Percentiles rank a stretch among this genome's conserved stretches.
These are phyloP conservation scores for Heliocidaris erythrogramma DNA, from an alignment of 35 echinoderm and acorn worm genomes.

Conservation along the genomic window DNA sequence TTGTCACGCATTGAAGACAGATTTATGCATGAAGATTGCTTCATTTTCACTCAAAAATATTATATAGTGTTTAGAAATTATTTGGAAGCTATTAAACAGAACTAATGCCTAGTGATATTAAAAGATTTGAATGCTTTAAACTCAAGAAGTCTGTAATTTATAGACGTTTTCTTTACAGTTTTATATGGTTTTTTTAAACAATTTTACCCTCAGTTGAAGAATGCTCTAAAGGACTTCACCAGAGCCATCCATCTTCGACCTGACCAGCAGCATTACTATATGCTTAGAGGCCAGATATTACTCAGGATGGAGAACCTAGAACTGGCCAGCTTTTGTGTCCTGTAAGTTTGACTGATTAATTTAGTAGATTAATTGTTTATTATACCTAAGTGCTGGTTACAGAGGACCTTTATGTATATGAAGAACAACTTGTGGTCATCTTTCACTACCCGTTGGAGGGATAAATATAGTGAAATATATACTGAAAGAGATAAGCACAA, in stretches of 20 bases:
- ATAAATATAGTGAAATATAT: no score
- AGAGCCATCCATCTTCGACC: constrained; percentile 91
- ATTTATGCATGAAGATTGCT: no score
- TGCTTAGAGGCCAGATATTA: constrained; percentile 91
- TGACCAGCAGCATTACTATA: constrained; percentile 96
- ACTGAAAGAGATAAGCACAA: no score
- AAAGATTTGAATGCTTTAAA: not conserved
- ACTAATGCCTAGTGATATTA: no score
- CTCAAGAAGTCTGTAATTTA: not conserved
- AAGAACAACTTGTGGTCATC: no score
- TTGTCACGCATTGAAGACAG: not conserved
- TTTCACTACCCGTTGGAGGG: no score
- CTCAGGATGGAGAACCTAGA: constrained; percentile 98
- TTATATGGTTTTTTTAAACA: not conserved
- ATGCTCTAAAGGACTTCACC: constrained; percentile 95
- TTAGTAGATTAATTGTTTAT: no score
- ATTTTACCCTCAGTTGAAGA: constrained; percentile 62
- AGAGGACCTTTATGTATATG: no score
- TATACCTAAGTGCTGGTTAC: no score
- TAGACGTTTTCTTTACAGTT: not conserved
- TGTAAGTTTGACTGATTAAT: constrained; percentile 52
- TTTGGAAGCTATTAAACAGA: no score
- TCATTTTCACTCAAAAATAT: no score
- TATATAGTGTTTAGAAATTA: no score
- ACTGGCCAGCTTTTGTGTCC: constrained; percentile 96